Conservation (phyloP, 2,888 invertebrate genomes). For the Apamea monoglypha region DNA sequence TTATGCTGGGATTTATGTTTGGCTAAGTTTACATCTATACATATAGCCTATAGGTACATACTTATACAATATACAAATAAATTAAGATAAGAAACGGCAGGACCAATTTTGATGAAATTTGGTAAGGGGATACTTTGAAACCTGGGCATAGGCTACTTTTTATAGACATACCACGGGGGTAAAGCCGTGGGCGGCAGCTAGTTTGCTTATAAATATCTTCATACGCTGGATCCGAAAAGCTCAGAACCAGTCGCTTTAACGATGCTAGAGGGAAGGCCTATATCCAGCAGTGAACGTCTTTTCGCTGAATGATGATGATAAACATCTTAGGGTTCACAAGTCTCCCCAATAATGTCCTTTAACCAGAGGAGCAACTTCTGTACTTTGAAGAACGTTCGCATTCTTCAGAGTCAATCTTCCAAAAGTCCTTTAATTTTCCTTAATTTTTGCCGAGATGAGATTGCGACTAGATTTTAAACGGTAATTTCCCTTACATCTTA, state of each 20-base stretch:
- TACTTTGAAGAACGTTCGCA: neutral
- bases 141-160: too few relatives aligned
- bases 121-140: too few relatives aligned
- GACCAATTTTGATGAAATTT: too few relatives aligned
- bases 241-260: neutral
- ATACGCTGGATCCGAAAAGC: too few relatives aligned
- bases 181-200: too few relatives aligned
- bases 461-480: neutral
- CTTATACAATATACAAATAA: too few relatives aligned
- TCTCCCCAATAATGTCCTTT: neutral
- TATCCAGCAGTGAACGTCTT: neutral
- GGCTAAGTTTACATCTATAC: neutral
- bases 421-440: neutral
- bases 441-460: neutral
- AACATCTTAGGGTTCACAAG: neutral
- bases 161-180: too few relatives aligned
- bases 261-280: neutral
- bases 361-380: neutral
- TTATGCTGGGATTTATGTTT: neutral
- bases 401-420: too few relatives aligned
- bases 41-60: too few relatives aligned
- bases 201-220: neutral
- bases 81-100: too few relatives aligned
- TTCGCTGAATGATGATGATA: neutral
- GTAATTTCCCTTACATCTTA: neutral